Evolutionary conservation across 1,140 invertebrate genomes (phyloP).

Genomic region (Agraylea sexmaculata): DNA sequence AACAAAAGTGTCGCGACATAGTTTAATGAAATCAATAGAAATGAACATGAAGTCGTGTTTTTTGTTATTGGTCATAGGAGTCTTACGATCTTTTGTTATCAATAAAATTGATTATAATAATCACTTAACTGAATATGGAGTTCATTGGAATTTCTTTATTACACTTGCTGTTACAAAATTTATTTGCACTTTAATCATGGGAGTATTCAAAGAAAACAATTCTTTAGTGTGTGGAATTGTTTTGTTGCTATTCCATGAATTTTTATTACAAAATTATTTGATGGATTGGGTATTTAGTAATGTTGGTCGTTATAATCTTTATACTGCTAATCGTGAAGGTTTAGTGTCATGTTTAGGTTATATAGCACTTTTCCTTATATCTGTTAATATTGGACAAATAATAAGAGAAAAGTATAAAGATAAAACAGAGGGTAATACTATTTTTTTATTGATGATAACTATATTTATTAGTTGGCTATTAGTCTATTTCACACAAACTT

Average conservation of each 20-base stretch:
- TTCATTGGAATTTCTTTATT: constrained; percentile 96
- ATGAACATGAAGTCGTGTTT: constrained; percentile 25
- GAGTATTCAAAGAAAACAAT: constrained; percentile 32
- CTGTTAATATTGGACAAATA: constrained; percentile 54
- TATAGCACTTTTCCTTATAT: constrained; percentile 66
- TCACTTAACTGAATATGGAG: constrained; percentile 83
- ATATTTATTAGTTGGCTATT: constrained; percentile 34
- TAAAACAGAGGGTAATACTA: constrained; percentile 21
- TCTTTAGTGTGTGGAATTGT: constrained; percentile 39
- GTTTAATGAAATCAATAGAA: constrained; percentile 26
- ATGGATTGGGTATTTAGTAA: constrained; percentile 61
- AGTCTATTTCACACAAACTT: constrained; percentile 35
- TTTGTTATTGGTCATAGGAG: constrained; percentile 57
- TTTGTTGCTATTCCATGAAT: constrained; percentile 58
- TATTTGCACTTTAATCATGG: constrained; percentile 47
- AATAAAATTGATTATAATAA: constrained; percentile 67
- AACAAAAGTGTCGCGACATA: constrained; percentile 25
- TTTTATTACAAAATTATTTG: constrained; percentile 48
- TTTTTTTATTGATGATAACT: constrained; percentile 30
- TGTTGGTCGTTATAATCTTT: constrained; percentile 43
- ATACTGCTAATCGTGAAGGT: constrained; percentile 84
- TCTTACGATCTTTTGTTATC: constrained; percentile 51
- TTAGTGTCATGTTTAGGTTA: constrained; percentile 75
- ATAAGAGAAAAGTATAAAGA: constrained; percentile 35
- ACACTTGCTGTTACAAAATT: constrained; percentile 78